Base-by-base conservation (phyloP, 2,113 vertebrate species). In the Microtus richardsoni region DNA sequence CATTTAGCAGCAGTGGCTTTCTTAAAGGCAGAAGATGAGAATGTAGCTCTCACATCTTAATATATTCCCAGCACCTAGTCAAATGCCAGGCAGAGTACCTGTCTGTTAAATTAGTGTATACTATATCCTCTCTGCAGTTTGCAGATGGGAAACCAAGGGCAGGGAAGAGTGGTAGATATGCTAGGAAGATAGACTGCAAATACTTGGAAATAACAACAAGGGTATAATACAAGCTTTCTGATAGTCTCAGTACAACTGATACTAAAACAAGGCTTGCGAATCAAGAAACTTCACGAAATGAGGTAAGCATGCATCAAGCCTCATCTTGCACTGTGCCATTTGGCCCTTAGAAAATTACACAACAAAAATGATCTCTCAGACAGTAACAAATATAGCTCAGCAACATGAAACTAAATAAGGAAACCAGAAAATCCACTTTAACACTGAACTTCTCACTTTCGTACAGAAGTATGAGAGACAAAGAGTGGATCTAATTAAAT, bases 401-500 rank as follows among this genome's bases (percentile, higher is more conserved):
- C n/a, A 92, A 74, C 28, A 89, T 44, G 64, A 39, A 91, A 41
- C 33, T 91, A 89, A 93, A 77, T 4, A 80, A 26, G 49, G 22
- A 19, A 70, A 91, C 13, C 49, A 94, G 52, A 89, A 95, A 93
- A 85, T 54, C 28, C 22, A 77, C 21, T 91, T 91, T 89, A 89
- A 77, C n/a, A 75, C 12, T 66, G 3, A 75, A 71, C 17, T 24
- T 96, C 52, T 74, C 10, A 58, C 30, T 91, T 90, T 89, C 39
- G 2, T 33, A 82, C 70, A 80, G 70, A 80, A 95, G 58, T 73
- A 44, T 74, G 7, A 86, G 70, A 86, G 70, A 86, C 78, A 95
- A 88, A 94, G n/a, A 88, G 26, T 94, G 13, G 13, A 91, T 93
- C 60, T 77, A 68, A 70, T 75, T 86, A 89, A 88, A 71, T 93